A percentile compares a stretch with the other conserved stretches of the same genome.
phyloP scores from a whole-genome alignment of 2,888 invertebrate species.

The Clivina fossor region DNA sequence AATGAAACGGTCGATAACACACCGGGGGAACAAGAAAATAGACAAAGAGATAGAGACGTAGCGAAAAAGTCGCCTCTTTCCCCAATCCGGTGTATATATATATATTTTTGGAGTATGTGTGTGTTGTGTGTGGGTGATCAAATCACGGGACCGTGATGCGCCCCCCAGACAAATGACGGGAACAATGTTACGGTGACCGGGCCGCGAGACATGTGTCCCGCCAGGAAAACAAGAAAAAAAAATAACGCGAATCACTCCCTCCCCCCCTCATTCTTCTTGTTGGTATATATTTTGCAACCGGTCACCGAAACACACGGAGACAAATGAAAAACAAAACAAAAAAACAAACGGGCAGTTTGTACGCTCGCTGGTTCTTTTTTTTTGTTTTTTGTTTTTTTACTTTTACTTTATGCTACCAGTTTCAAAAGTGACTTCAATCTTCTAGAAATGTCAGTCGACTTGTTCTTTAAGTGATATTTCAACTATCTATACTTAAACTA shows the following conservation, averaged over 20 bases:
- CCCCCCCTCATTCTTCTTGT: no score
- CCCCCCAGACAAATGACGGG: slow-evolving; percentile 25
- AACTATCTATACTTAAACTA: no score
- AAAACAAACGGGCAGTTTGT: background rate
- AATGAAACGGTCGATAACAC: slow-evolving; percentile 30
- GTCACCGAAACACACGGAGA: background rate
- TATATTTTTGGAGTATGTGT: no score
- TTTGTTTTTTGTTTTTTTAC: no score
- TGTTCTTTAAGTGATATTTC: no score
- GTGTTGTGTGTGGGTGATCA: slow-evolving; percentile 19
- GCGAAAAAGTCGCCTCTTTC: background rate
- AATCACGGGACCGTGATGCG: slow-evolving; percentile 27
- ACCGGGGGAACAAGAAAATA: background rate
- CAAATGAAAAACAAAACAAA: background rate
- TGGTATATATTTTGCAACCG: no score
- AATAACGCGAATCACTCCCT: no score
- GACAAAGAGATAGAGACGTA: background rate
- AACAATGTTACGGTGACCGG: background rate
- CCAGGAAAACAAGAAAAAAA: background rate
- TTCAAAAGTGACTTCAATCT: slow-evolving; percentile 9
- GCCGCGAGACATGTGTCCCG: slow-evolving; percentile 15
- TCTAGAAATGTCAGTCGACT: no score
- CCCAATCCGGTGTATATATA: no score
- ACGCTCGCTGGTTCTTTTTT: no score
- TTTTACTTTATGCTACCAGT: no score